These are phyloP conservation scores for Zosterops pallidus DNA, from an alignment of 2,113 vertebrate species.

Conservation along the genomic window DNA sequence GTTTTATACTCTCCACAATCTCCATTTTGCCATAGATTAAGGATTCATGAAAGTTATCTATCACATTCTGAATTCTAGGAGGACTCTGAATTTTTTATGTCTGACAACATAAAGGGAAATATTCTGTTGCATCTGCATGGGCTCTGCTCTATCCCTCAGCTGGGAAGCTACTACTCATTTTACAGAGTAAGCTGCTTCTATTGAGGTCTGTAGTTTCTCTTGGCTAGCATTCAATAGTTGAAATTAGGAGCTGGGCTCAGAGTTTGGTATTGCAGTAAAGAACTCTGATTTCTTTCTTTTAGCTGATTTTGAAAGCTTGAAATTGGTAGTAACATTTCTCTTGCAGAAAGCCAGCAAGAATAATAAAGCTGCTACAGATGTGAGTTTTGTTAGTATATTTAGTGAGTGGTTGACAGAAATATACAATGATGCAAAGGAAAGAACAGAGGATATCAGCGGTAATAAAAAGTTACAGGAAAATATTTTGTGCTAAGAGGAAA, in stretches of 20 bases:
- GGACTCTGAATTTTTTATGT: neutral
- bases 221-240: neutral
- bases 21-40: neutral
- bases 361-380: neutral
- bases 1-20: neutral
- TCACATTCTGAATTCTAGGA: neutral
- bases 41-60: neutral
- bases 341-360: neutral
- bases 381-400: neutral
- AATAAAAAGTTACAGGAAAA: neutral
- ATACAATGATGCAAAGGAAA: neutral
- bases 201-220: neutral
- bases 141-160: neutral
- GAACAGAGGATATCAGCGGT: neutral
- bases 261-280: neutral
- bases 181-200: neutral
- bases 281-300: neutral
- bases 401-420: neutral
- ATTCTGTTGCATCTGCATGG: neutral
- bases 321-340: neutral
- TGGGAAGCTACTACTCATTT: neutral
- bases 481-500: neutral
- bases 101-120: neutral
- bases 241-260: neutral
- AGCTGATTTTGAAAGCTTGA: neutral